phyloP scores from a whole-genome alignment of 2,888 invertebrate species.

The Hipparchia semele region DNA sequence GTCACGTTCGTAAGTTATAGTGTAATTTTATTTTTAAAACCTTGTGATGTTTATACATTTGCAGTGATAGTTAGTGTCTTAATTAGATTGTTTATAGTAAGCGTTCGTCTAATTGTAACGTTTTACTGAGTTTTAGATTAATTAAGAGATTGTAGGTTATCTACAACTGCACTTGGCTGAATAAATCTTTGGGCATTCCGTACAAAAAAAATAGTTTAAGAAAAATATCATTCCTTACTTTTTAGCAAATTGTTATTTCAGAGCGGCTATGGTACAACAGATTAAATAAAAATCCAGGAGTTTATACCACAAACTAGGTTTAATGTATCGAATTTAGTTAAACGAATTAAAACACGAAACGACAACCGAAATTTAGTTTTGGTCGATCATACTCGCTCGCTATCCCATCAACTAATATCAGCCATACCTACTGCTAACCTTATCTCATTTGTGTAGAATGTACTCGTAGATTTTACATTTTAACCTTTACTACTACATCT shows the following conservation, averaged over 20 bases:
- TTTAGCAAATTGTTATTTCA: slow-evolving; percentile 8
- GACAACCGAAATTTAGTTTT: slow-evolving; percentile 19
- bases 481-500: slow-evolving; percentile 28
- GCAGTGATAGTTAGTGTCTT: slow-evolving; percentile 72
- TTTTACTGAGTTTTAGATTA: slow-evolving; percentile 46
- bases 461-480: neutral
- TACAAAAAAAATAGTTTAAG: slow-evolving; percentile 36
- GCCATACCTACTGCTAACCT: slow-evolving; percentile 55
- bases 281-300: slow-evolving; percentile 32
- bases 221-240: slow-evolving; percentile 34
- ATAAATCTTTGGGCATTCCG: slow-evolving; percentile 38
- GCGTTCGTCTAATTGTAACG: slow-evolving; percentile 60
- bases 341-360: slow-evolving; percentile 30
- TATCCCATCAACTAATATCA: slow-evolving; percentile 47
- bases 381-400: slow-evolving; percentile 14
- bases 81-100: slow-evolving; percentile 67
- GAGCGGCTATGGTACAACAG: slow-evolving; percentile 31
- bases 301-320: slow-evolving; percentile 24
- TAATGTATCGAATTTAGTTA: slow-evolving; percentile 25
- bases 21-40: slow-evolving; percentile 63
- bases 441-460: slow-evolving; percentile 21
- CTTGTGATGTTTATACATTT: slow-evolving; percentile 70
- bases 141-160: slow-evolving; percentile 31
- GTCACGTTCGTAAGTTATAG: slow-evolving; percentile 57
- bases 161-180: slow-evolving; percentile 31